Percentiles rank a stretch among this genome's conserved stretches.
Conservation (phyloP, 2,113 vertebrate genomes). For the Pogona vitticeps region DNA sequence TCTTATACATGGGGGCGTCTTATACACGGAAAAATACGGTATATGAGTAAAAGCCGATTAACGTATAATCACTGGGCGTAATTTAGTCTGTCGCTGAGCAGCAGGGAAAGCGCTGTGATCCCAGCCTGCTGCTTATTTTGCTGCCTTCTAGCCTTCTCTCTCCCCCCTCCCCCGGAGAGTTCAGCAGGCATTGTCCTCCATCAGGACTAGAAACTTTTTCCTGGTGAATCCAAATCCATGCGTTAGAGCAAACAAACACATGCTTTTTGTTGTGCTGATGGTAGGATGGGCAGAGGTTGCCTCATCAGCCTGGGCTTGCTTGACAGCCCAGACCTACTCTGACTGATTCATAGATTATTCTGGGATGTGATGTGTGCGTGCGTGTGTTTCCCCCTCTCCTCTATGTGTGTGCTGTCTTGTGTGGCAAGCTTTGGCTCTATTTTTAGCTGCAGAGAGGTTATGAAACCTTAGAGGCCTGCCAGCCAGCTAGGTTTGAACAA, state of each 20-base stretch:
- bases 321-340: constrained; percentile 42
- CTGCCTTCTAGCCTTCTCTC: no score
- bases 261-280: no score
- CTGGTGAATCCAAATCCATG: no score
- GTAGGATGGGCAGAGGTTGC: not conserved
- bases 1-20: no score
- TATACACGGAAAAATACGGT: no score
- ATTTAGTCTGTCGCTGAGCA: not conserved
- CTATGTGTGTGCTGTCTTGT: constrained; percentile 30
- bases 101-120: not conserved
- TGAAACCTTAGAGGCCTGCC: constrained; percentile 71
- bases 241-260: not conserved
- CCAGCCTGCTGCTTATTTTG: not conserved
- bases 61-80: not conserved
- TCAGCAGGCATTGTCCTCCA: not conserved
- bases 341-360: constrained; percentile 48
- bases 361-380: constrained; percentile 14
- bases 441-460: constrained; percentile 70
- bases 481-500: constrained; percentile 37
- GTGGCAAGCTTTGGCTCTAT: constrained; percentile 64
- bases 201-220: not conserved
- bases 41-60: not conserved
- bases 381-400: not conserved
- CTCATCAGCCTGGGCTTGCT: constrained; percentile 23
- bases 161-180: no score